Evolutionary conservation across 2,797 vertebrate species (phyloP), one percentile per base, ranked within the genome.

Genomic region (Phalanger gymnotis): DNA sequence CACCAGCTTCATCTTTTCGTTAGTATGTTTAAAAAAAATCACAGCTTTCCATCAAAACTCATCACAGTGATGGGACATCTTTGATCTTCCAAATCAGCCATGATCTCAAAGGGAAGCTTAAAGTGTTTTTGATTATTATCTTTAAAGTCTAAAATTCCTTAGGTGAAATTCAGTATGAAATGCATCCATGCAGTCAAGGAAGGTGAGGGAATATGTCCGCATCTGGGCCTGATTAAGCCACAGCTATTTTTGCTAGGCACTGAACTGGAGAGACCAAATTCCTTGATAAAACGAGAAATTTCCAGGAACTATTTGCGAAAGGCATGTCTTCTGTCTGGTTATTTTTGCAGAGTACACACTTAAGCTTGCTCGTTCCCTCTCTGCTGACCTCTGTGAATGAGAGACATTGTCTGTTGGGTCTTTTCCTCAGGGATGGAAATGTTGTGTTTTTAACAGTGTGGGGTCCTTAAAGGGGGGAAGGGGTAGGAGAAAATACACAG

Each of bases 101-200:
- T 98, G 98, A 98, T 98, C 98, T 98, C 98, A 98, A 98, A 98
- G 98, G 98, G 98, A 98, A 98, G 97, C 97, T 98, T 97, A 93
- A 98, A 96, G 97, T 98, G 98, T 30, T 99, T 99, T 98, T 98
- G 98, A 99, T 99, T 99, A 98, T 98, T 99, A 99, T 99, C 99
- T 99, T 98, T 98, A 98, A 99, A 98, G 98, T 98, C 98, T 98
- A 97, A 98, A 98, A 99, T 99, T 99, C 98, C 99, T 99, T 98
- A 98, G 98, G 98, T 98, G 98, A 99, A 99, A 99, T 99, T 99
- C 97, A 98, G 99, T 99, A 98, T 99, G 98, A 99, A 99, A 99
- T 95, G 96, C 98, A 98, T 98, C 98, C 98, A 98, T 97, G 98
- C 98, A 98, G 97, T 94, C 40, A 96, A 98, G 98, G 98, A 98